These are phyloP conservation scores for Parelbella ahira DNA, from an alignment of 2,888 invertebrate species.

Conservation along the genomic window DNA sequence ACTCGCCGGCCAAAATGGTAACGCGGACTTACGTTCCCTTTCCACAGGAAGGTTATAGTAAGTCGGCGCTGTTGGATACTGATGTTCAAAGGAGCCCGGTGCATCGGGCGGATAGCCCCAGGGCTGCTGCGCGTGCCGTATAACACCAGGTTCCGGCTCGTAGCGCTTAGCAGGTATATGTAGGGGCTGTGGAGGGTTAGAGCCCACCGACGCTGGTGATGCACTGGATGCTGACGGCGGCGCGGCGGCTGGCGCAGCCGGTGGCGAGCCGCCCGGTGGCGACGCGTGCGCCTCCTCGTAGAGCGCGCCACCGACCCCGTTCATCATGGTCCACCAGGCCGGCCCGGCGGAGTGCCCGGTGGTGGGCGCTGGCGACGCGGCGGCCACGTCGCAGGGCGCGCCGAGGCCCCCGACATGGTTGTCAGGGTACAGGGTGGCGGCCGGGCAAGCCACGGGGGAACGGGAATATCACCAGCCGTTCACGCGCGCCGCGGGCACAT, in stretches of 20 bases:
- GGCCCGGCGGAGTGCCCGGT: slow-evolving; percentile 91
- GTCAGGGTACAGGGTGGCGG: slow-evolving; percentile 91
- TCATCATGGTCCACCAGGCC: slow-evolving; percentile 93
- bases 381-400: slow-evolving; percentile 85
- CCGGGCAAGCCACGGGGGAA: slow-evolving; percentile 89
- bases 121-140: slow-evolving; percentile 86
- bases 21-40: slow-evolving; percentile 82
- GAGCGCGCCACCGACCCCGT: slow-evolving; percentile 87
- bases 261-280: slow-evolving; percentile 81
- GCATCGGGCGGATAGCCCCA: slow-evolving; percentile 88
- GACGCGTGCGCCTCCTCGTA: slow-evolving; percentile 86
- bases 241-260: slow-evolving; percentile 85
- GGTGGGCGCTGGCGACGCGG: slow-evolving; percentile 88
- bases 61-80: slow-evolving; percentile 84
- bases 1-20: slow-evolving; percentile 85
- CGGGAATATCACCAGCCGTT: slow-evolving; percentile 68
- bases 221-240: slow-evolving; percentile 79
- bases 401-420: slow-evolving; percentile 85
- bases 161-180: slow-evolving; percentile 94
- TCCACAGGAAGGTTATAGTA: slow-evolving; percentile 88
- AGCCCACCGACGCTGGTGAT: slow-evolving; percentile 82
- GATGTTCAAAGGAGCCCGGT: slow-evolving; percentile 83
- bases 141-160: slow-evolving; percentile 85
- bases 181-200: slow-evolving; percentile 87
- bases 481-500: slow-evolving; percentile 78